Evolutionary conservation across 2,888 invertebrate genomes (phyloP).

Genomic region (Chalcosyrphus nemorum): DNA sequence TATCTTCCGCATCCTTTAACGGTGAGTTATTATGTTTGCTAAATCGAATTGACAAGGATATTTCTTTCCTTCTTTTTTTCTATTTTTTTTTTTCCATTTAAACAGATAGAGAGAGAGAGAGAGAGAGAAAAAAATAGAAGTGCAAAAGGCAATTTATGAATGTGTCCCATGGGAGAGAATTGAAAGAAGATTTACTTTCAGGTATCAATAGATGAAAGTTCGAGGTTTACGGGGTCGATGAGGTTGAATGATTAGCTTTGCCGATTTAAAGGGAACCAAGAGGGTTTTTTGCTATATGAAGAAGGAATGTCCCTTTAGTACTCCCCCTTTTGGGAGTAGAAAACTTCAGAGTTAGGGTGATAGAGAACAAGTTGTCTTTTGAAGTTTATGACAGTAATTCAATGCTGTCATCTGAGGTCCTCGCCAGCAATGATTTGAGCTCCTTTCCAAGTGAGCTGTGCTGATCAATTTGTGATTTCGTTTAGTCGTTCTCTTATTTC

Average conservation of each 20-base stretch:
- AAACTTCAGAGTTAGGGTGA: not conserved
- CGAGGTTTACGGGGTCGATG: conserved; percentile 26
- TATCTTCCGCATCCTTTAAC: conserved; percentile 62
- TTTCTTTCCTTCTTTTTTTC: conserved; percentile 17
- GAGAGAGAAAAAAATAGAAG: not conserved
- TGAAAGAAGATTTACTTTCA: conserved; percentile 39
- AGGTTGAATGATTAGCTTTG: conserved; percentile 49
- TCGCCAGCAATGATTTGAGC: not conserved
- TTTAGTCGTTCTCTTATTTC: not conserved
- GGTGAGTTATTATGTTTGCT: conserved; percentile 66
- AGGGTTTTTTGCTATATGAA: not conserved
- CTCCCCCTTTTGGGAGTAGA: not conserved
- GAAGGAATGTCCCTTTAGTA: not conserved
- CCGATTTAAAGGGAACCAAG: not conserved
- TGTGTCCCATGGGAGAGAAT: conserved; percentile 45
- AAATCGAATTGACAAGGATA: conserved; percentile 63
- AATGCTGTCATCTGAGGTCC: conserved; percentile 1
- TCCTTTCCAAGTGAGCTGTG: not conserved
- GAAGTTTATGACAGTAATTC: conserved; percentile 46
- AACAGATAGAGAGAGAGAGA: not conserved
- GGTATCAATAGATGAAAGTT: conserved; percentile 39
- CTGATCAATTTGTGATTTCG: conserved; percentile 16
- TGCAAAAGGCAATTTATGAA: conserved; percentile 60
- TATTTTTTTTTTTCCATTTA: not conserved
- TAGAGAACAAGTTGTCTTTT: conserved; percentile 4